Percentiles rank a stretch among this genome's conserved stretches.
Evolutionary conservation across 2,113 vertebrate genomes (phyloP).

Genomic region (Mastomys natalensis): DNA sequence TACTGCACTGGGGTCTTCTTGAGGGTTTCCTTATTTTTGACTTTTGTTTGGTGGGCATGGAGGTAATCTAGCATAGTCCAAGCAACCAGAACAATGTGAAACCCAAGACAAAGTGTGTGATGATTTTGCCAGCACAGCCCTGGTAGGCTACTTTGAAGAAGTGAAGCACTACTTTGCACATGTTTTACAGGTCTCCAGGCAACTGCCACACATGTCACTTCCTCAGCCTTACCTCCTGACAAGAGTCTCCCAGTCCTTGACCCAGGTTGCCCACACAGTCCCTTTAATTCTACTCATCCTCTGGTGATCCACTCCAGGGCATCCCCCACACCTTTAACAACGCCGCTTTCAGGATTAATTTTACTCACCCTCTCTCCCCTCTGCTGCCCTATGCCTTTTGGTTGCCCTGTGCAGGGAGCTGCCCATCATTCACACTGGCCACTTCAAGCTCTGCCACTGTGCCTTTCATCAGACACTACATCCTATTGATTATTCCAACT

Average conservation of each 20-base stretch:
- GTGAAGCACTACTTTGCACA: background rate
- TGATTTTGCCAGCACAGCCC: background rate
- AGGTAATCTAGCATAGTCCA: too few species aligned
- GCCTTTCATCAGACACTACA: conserved; percentile 59
- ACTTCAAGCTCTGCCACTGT: background rate
- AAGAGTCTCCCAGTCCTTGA: background rate
- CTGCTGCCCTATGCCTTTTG: conserved; percentile 15
- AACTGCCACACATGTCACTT: background rate
- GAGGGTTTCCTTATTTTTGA: background rate
- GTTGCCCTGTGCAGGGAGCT: conserved; percentile 34
- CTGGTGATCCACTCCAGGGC: conserved; percentile 9
- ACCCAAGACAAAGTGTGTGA: background rate
- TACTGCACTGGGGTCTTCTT: background rate
- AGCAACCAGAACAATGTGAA: rapidly evolving
- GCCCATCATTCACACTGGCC: background rate
- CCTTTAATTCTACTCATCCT: background rate
- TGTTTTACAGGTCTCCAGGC: background rate
- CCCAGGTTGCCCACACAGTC: background rate
- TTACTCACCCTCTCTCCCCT: background rate
- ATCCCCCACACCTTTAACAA: conserved; percentile 28
- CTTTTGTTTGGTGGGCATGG: background rate
- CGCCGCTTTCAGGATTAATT: background rate
- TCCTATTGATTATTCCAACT: conserved; percentile 75
- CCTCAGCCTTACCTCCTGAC: background rate
- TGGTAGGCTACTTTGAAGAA: background rate